phyloP scores from a whole-genome alignment of 2,113 vertebrate genomes.

The Atherinomorus stipes region DNA sequence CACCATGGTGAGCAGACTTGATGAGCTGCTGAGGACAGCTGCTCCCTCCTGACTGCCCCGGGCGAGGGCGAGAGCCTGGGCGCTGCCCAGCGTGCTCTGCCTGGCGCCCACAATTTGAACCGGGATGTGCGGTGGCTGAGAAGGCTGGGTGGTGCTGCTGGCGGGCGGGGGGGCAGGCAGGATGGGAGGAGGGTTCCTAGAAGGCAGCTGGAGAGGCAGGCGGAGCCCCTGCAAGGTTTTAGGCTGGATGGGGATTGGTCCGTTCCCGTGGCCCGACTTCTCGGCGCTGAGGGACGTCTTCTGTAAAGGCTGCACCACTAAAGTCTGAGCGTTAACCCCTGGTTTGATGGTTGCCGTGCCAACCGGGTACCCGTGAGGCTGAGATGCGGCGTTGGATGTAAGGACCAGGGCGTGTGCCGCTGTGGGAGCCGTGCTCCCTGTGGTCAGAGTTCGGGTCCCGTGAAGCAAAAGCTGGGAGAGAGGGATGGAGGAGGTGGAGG shows the following conservation, averaged over 20 bases:
- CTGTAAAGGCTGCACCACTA: constrained; percentile 95
- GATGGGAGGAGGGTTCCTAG: constrained; percentile 81
- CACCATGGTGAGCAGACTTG: constrained; percentile 78
- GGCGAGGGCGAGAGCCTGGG: constrained; percentile 89
- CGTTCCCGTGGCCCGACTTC: constrained; percentile 65
- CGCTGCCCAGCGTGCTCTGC: constrained; percentile 88
- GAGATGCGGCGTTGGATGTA: constrained; percentile 67
- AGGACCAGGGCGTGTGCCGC: constrained; percentile 80
- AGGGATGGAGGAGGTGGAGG: constrained; percentile 85
- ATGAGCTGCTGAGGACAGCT: constrained; percentile 70
- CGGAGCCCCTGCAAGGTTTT: constrained; percentile 84
- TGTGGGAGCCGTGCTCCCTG: constrained; percentile 66
- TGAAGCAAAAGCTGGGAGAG: constrained; percentile 92
- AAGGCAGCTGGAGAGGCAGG: constrained; percentile 79
- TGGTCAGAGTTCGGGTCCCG: constrained; percentile 82
- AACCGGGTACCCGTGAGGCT: constrained; percentile 82
- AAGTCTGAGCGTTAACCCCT: constrained; percentile 87
- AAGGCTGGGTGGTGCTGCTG: constrained; percentile 75
- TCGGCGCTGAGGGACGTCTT: constrained; percentile 76
- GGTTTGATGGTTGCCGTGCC: constrained; percentile 87
- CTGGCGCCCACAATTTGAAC: constrained; percentile 94
- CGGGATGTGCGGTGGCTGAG: constrained; percentile 88
- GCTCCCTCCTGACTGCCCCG: constrained; percentile 73
- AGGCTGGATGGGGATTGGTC: constrained; percentile 92
- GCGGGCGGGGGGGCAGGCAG: constrained; percentile 77